Evolutionary conservation across 2,888 invertebrate species (phyloP), one percentile per base, ranked within the genome.

Genomic region (Yponomeuta cagnagella): DNA sequence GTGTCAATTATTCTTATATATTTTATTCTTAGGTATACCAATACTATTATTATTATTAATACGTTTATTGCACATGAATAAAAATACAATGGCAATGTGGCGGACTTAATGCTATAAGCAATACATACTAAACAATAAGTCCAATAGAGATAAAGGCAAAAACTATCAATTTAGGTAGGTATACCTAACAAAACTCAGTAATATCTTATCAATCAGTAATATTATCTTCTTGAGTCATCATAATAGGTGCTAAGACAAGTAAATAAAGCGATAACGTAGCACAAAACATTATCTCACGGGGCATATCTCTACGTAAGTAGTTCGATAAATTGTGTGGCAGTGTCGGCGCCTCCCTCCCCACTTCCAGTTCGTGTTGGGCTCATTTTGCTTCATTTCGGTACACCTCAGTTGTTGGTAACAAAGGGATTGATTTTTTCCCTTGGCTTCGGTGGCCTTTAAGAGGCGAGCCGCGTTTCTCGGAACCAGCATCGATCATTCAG

Each of bases 391-490:
- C 86, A 82, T 86, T 88, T 88, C 81, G 83, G 85, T 89, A 87
- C 88, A 89, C 87, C 89, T 88, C 87, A 90, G 89, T 88, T 90
- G 89, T 88, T 88, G 82, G 87, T 87, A 89, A 90, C 90, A 91
- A 91, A 90, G 86, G 89, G 84, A 85, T 89, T 83, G 82, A 82
- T 89, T 90, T 91, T 84, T 86, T 66, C 81, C 83, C 78, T 84
- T 80, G 76, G 76, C 83, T 84, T 83, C 83, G 82, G 79, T 79
- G 82, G 82, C 84, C 85, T 91, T 89, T 89, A 88, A 86, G 81
- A 75, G 77, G 74, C 80, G 81, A 77, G 85, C 88, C 86, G 89
- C 87, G 74, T 78, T 89, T 89, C 90, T 88, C 77, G 79, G 88
- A 85, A 88, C 81, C 78, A 77, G 80, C 79, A 77, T 78, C 80